phyloP scores from a whole-genome alignment of 2,113 vertebrate species.

The Brachirus orientalis region DNA sequence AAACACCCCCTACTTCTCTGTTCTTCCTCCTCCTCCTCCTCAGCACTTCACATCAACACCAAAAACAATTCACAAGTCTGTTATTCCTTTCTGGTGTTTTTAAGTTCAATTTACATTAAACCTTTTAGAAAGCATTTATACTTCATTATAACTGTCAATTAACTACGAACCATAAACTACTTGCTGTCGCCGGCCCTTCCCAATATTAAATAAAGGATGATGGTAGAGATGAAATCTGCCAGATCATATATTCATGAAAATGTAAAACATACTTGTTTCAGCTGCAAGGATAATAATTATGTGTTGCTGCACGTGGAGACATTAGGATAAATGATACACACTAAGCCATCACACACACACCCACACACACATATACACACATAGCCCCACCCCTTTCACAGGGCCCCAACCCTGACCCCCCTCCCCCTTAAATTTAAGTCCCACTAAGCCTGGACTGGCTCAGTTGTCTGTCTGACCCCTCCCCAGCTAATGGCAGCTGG shows the following conservation, averaged over 20 bases:
- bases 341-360: neutral
- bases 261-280: conserved; percentile 26
- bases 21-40: conserved; percentile 35
- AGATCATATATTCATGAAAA: too few species aligned
- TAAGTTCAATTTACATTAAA: conserved; percentile 5
- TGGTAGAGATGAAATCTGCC: too few species aligned
- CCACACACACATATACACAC: neutral
- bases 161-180: too few species aligned
- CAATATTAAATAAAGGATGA: too few species aligned
- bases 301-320: conserved; percentile 34
- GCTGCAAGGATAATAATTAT: too few species aligned
- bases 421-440: conserved; percentile 61
- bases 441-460: conserved; percentile 68
- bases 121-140: too few species aligned
- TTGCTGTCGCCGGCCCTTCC: too few species aligned
- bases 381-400: conserved; percentile 11
- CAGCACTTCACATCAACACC: conserved; percentile 23
- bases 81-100: conserved; percentile 9
- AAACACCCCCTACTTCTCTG: conserved; percentile 34
- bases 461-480: conserved; percentile 70
- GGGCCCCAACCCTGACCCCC: conserved; percentile 36
- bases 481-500: conserved; percentile 57
- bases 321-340: conserved; percentile 30
- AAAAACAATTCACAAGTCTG: neutral
- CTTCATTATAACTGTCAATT: too few species aligned